Base-by-base conservation (phyloP, 2,888 invertebrate genomes). In the Aphodius granarius region DNA sequence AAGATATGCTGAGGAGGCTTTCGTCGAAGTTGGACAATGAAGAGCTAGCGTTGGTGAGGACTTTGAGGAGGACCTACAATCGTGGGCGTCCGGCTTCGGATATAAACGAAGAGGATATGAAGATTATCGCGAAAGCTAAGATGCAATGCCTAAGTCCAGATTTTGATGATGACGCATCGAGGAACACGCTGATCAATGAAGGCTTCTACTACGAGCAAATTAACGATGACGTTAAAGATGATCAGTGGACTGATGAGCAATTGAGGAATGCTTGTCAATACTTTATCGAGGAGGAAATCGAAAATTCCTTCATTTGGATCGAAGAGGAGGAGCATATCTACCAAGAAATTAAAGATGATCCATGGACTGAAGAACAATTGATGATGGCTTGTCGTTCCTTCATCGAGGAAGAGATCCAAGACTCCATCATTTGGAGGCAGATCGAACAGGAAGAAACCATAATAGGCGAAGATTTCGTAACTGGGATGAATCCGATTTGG, bases 71-170 rank as follows among this genome's bases (percentile, higher is more conserved):
- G 17, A 72, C 23, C 23, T 72, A 63, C 63, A 62, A n/a, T 2
- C 43, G 64, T 9, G 71, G 66, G 0, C 21, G 76, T 18, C 76
- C 76, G 0, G 21, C 66, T 17, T 85, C 85, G 0, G 84, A 82
- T 21, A 78, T 86, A 15, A 84, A 83, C 75, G 81, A 81, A 17
- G 78, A 81, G 20, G 85, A 85, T 80, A 77, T 84, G 22, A 75
- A 78, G 9, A 70, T 84, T 3, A 82, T 85, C 63, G 80, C 82
- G 16, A 76, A 78, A 21, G 80, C 84, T 6, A 82, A 81, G 70
- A 73, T 70, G 5, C 78, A 74, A 68, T 82, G 81, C 74, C 62
- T 75, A 2, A 75, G 73, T 63, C 68, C 75, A 0, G 73, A 75
- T 17, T 72, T 15, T 17, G 72, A 75, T 19, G 63, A 68, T 13